Conservation (phyloP, 2,888 invertebrate genomes). For the Strigamia maritima region DNA sequence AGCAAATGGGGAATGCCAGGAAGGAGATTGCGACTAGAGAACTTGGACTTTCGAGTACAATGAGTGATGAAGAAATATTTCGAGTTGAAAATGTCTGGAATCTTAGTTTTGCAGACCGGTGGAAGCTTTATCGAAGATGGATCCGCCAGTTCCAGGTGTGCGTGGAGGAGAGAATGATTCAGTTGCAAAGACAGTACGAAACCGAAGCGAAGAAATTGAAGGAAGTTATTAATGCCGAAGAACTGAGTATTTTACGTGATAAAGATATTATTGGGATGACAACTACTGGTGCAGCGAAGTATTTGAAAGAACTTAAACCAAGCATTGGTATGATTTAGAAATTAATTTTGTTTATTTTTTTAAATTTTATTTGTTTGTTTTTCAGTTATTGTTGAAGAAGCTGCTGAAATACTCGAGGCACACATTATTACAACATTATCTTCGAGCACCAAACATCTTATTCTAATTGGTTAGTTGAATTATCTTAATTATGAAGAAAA, state of each 20-base stretch:
- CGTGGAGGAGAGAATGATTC: slow-evolving; percentile 58
- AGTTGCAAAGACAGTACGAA: slow-evolving; percentile 55
- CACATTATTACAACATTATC: slow-evolving; percentile 69
- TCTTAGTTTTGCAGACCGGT: slow-evolving; percentile 21
- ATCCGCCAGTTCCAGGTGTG: slow-evolving; percentile 46
- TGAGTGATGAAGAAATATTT: background rate
- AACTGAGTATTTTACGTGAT: too few relatives aligned
- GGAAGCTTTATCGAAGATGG: slow-evolving; percentile 41
- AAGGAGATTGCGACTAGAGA: background rate
- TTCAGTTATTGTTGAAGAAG: slow-evolving; percentile 70
- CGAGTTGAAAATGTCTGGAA: background rate
- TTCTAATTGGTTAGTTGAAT: slow-evolving; percentile 71
- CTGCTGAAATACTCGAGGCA: slow-evolving; percentile 80
- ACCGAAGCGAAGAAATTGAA: slow-evolving; percentile 46
- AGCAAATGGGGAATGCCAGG: background rate
- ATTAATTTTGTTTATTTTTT: background rate
- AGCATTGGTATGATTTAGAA: slow-evolving; percentile 64
- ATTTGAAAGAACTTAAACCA: too few relatives aligned
- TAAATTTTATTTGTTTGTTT: too few relatives aligned
- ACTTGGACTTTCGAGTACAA: too few relatives aligned
- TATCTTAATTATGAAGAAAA: too few relatives aligned
- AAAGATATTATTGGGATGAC: too few relatives aligned
- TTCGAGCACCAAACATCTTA: slow-evolving; percentile 67
- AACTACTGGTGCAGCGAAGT: too few relatives aligned
- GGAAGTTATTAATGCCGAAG: slow-evolving; percentile 57